Conservation (phyloP, 2,113 vertebrate genomes). For the Scolopax mira region DNA sequence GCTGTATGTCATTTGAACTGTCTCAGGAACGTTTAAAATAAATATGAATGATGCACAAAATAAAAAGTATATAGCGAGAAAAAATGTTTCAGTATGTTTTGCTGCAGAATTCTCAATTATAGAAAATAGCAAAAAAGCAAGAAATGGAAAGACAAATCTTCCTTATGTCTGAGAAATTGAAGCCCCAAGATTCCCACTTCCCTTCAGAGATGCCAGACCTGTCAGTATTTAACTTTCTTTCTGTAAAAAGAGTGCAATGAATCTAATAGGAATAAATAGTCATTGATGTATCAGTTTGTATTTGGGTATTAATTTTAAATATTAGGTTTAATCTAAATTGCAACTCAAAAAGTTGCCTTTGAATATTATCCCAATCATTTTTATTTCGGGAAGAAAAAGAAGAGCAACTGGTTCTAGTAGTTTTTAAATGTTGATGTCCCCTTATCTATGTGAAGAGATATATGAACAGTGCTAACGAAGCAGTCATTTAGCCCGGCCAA, state of each 20-base stretch:
- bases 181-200: neutral
- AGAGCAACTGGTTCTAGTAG: neutral
- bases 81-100: neutral
- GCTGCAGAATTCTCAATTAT: neutral
- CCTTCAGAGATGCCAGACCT: neutral
- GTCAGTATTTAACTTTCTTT: neutral
- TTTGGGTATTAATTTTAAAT: neutral
- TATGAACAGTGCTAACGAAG: fast-evolving
- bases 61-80: neutral
- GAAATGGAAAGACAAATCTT: neutral
- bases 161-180: neutral
- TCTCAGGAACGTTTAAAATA: neutral
- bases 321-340: neutral
- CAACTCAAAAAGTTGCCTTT: neutral
- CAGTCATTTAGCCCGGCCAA: neutral
- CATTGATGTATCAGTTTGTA: neutral
- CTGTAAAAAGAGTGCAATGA: neutral
- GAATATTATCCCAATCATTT: neutral
- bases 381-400: neutral
- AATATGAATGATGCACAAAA: neutral
- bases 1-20: neutral
- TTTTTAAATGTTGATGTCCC: neutral
- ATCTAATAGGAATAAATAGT: neutral
- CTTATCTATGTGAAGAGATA: neutral
- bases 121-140: neutral